Base-by-base conservation (phyloP, 1,140 invertebrate species). In the Ladona fulva region DNA sequence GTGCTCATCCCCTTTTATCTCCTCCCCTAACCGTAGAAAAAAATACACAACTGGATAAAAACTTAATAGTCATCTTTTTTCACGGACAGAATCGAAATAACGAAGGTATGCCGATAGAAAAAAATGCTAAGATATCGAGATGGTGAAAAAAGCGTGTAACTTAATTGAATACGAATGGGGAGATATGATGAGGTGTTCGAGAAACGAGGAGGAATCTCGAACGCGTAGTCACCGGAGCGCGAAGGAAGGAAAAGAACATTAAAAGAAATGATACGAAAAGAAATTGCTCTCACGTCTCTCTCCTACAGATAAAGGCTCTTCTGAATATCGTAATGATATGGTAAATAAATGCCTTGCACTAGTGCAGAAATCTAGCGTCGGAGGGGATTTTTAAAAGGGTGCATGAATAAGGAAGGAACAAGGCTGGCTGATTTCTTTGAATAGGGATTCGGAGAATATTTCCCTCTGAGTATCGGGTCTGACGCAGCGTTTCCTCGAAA, bases 301-400 rank as follows among this genome's bases (percentile, higher is more conserved):
- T 52, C n/a, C 52, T 22, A 1, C 16, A 22, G 14, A 66, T 66
- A 66, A 22, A 16, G 52, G 16, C 12, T 12, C 52, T 16, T 66
- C 52, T 66, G 52, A 66, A 66, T 66, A 66, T 66, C 52, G 52
- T 66, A 66, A 66, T 66, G 52, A 66, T 22, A 66, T 66, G 52
- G 52, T 66, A 66, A 66, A 66, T 66, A 66, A 66, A 66, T 66
- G 52, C 52, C 52, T 66, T 66, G 52, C 52, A 66, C 52, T 66
- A 66, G 52, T 66, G 52, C 52, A 16, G 52, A 66, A 66, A 66
- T 66, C 52, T 19, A 66, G 16, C 52, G 52, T 3, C 10, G 44
- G n/a, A 12, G 52, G 52, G 14, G 1, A 3, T 16, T 19, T 66
- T 66, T 66, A 66, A 66, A 66, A 66, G 52, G 52, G 52, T 22